Evolutionary conservation across 2,888 invertebrate genomes (phyloP).

Genomic region (Nephrotoma guestfalica): DNA sequence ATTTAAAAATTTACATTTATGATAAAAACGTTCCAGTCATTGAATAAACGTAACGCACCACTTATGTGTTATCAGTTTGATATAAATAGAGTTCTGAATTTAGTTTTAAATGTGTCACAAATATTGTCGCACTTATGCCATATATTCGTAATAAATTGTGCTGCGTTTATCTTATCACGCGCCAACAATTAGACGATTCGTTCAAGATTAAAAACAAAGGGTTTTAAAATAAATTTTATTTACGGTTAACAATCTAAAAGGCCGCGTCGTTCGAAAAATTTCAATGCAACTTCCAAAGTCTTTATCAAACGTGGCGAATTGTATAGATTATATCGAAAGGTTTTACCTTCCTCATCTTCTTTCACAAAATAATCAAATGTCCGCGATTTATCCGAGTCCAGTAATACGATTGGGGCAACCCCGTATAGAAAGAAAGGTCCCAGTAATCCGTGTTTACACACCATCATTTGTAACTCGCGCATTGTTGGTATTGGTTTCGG

Average conservation of each 20-base stretch:
- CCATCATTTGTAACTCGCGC: not conserved
- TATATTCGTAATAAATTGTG: too few species aligned
- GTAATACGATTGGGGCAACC: not conserved
- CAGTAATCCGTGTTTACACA: not conserved
- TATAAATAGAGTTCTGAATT: too few species aligned
- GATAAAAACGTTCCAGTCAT: too few species aligned
- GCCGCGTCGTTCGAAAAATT: not conserved
- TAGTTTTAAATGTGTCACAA: too few species aligned
- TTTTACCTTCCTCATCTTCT: not conserved
- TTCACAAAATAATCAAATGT: not conserved
- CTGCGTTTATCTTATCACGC: too few species aligned
- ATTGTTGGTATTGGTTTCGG: not conserved
- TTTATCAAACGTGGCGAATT: not conserved
- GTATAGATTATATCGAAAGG: not conserved
- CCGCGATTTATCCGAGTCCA: not conserved
- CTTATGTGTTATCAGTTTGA: too few species aligned
- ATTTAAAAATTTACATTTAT: too few species aligned
- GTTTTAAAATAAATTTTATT: too few species aligned
- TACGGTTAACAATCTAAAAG: not conserved
- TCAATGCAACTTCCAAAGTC: not conserved
- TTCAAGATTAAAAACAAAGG: too few species aligned
- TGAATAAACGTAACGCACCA: too few species aligned
- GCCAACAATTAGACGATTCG: too few species aligned
- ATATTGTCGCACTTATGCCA: too few species aligned
- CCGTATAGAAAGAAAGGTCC: not conserved